These are phyloP conservation scores for Periphyllus acericola DNA, from an alignment of 2,888 invertebrate genomes.

Conservation along the genomic window DNA sequence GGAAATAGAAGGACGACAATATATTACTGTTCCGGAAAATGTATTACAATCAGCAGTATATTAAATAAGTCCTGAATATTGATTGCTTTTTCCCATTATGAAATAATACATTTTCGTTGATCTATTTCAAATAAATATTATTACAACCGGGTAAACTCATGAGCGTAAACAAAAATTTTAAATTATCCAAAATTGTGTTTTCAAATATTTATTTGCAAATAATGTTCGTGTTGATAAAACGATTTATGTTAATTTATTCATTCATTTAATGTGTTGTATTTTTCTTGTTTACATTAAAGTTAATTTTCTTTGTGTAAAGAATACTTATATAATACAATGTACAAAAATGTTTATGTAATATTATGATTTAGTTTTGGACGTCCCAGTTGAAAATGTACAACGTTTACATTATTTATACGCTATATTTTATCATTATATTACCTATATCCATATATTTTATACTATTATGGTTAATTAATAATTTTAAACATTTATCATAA, in stretches of 20 bases:
- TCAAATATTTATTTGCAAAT: neutral
- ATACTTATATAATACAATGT: too few species aligned
- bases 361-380: too few species aligned
- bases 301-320: too few species aligned
- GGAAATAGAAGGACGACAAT: neutral
- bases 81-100: neutral
- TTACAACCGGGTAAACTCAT: neutral
- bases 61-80: neutral
- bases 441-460: too few species aligned
- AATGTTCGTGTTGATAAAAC: neutral
- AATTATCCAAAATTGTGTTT: neutral
- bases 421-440: too few species aligned
- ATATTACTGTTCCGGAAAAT: neutral
- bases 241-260: neutral
- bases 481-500: too few species aligned
- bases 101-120: neutral
- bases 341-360: too few species aligned
- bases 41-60: neutral
- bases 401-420: too few species aligned
- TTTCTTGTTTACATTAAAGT: too few species aligned
- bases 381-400: too few species aligned
- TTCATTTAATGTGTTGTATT: too few species aligned
- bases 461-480: too few species aligned
- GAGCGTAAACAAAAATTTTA: neutral
- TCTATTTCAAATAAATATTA: neutral